Evolutionary conservation across 2,113 vertebrate species (phyloP), one percentile per base, ranked within the genome.

Genomic region (Haplotaxodon microlepis): DNA sequence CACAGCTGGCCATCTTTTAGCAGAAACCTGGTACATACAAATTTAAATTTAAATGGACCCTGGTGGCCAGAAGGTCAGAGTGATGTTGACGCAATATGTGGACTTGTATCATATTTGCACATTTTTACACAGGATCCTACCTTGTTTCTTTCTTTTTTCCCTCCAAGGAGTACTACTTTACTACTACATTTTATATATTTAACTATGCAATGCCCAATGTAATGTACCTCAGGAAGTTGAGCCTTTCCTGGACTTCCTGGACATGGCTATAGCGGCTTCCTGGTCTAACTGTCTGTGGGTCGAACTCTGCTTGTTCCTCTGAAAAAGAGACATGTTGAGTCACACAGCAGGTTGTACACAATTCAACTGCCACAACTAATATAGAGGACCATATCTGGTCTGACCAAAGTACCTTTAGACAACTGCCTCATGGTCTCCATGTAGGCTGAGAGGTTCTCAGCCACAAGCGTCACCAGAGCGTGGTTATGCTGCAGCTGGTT

Each of bases 401-500:
- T 2, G 2, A 11, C 27, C 13, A 42, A 88, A 94, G 89, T 95
- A 99, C 99, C 99, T 98, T 99, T 99, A 66, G 97, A 98, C 93
- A 99, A 98, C 82, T 99, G 97, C 89, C 98, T 98, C 98, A 99
- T 99, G 90, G 97, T 98, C 93, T 99, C 98, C 99, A 99, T 99
- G 88, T 99, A 99, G 71, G 99, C 97, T 8, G 99, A 99, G 86
- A 99, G 98, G 93, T 99, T 99, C 96, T 99, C 99, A 87, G 99
- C 98, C 90, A 99, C 99, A 93, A 99, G 83, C 24, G 99, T 99
- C 94, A 99, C 99, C 80, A 99, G 96, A 82, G 98, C 98, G 78
- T 99, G 99, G 97, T 99, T 99, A 96, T 99, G 98, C 96, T 99
- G 99, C 89, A 99, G 97, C 93, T 99, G 99, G 97, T 99, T 99